These are phyloP conservation scores for Prolemur simus DNA, from an alignment of 2,113 vertebrate species.

Conservation along the genomic window DNA sequence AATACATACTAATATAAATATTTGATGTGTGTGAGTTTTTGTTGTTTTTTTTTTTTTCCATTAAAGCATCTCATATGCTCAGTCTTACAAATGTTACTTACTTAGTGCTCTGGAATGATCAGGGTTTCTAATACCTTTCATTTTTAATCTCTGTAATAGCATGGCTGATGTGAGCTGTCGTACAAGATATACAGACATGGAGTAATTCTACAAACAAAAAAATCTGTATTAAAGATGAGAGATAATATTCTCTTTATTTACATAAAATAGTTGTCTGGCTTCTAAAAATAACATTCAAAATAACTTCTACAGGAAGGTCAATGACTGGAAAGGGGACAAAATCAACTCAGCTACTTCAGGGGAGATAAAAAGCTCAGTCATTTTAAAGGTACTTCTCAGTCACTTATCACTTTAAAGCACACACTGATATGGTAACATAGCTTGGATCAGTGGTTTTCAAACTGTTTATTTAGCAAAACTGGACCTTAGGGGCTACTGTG, in stretches of 20 bases:
- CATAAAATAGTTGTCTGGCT: conserved; percentile 18
- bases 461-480: conserved; percentile 16
- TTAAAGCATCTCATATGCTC: not conserved
- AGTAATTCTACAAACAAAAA: conserved; percentile 91
- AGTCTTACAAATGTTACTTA: conserved; percentile 83
- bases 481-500: not conserved
- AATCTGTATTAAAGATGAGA: conserved; percentile 46
- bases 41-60: not conserved
- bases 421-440: not conserved
- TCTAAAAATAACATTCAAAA: conserved; percentile 47
- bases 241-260: conserved; percentile 33
- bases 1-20: not conserved
- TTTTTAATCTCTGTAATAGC: conserved; percentile 95
- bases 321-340: not conserved
- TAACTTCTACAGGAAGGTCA: conserved; percentile 28
- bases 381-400: conserved; percentile 6
- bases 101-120: conserved; percentile 99
- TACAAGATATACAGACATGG: conserved; percentile 97
- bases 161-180: conserved; percentile 96
- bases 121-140: conserved; percentile 98
- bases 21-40: not conserved
- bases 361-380: not conserved
- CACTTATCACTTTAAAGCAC: conserved; percentile 23
- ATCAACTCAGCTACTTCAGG: conserved; percentile 3
- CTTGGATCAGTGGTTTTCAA: not conserved